Evolutionary conservation across 1,140 invertebrate genomes (phyloP).

Genomic region (Drosophila leontia): DNA sequence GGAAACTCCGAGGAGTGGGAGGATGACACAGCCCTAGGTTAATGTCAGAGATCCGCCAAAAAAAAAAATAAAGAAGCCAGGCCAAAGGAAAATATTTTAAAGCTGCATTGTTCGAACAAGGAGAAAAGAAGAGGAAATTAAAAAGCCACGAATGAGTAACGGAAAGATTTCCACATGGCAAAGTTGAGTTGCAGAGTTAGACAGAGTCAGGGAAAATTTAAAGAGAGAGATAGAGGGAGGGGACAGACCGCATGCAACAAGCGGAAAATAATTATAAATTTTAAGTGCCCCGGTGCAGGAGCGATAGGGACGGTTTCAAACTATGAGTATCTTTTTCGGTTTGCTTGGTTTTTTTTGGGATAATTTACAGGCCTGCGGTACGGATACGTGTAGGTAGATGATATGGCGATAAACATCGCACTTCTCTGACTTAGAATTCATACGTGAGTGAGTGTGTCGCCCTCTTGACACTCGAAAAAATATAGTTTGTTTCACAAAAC

Average conservation of each 20-base stretch:
- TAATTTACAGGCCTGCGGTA: constrained; percentile 51
- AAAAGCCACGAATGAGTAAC: constrained; percentile 64
- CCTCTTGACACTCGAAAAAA: background rate
- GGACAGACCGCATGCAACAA: constrained; percentile 55
- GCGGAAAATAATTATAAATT: constrained; percentile 79
- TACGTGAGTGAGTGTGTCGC: constrained; percentile 41
- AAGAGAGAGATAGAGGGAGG: background rate
- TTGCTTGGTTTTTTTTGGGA: constrained; percentile 47
- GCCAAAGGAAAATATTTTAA: constrained; percentile 51
- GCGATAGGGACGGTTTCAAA: constrained; percentile 10
- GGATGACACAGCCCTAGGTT: constrained; percentile 51
- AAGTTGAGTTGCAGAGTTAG: constrained; percentile 13
- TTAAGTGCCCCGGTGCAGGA: constrained; percentile 53
- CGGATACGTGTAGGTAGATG: constrained; percentile 56
- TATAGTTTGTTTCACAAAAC: no score
- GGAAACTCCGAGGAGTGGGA: constrained; percentile 15
- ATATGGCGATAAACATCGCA: constrained; percentile 62
- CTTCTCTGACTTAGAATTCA: constrained; percentile 60
- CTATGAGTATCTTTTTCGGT: constrained; percentile 34
- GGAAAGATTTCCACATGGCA: constrained; percentile 60
- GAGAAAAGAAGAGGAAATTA: constrained; percentile 43
- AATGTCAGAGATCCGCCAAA: constrained; percentile 57
- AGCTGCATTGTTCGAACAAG: constrained; percentile 52
- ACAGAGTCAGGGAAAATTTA: background rate
- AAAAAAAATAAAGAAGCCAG: constrained; percentile 21